Percentiles rank a stretch among this genome's conserved stretches.
These are phyloP conservation scores for Pediacus dermestoides DNA, from an alignment of 2,888 invertebrate species.

Conservation along the genomic window DNA sequence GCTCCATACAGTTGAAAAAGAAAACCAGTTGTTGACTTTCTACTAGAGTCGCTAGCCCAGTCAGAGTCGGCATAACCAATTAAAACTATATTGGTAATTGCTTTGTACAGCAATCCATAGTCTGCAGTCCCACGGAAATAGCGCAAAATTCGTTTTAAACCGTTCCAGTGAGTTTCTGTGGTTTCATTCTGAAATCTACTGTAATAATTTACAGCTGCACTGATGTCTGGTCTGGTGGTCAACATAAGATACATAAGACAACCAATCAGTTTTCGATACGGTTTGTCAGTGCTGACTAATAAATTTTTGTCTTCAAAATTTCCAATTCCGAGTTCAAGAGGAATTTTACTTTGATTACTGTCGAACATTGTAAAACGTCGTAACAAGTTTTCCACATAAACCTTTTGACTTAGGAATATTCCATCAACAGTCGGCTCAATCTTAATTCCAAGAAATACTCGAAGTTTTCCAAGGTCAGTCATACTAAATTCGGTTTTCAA, in stretches of 20 bases:
- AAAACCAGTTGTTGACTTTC: conserved; percentile 38
- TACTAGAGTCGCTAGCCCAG: conserved; percentile 31
- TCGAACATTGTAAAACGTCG: no score
- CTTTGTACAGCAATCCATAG: conserved; percentile 12
- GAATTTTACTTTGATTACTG: no score
- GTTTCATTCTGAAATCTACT: conserved; percentile 18
- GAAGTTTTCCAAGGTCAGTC: conserved; percentile 33
- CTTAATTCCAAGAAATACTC: no score
- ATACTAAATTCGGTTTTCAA: conserved; percentile 29
- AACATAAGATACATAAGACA: conserved; percentile 21
- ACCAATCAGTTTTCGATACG: conserved; percentile 20
- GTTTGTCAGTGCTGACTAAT: conserved; percentile 8
- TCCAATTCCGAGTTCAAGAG: no score
- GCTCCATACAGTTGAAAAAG: conserved; percentile 29
- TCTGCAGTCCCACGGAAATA: conserved; percentile 22
- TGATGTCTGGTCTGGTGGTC: conserved; percentile 17
- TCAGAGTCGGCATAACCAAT: conserved; percentile 34
- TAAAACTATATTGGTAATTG: conserved; percentile 9
- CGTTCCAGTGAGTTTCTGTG: conserved; percentile 14
- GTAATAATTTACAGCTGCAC: conserved; percentile 14
- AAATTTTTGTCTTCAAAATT: conserved; percentile 17
- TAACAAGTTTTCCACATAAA: no score
- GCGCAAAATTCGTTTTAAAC: conserved; percentile 22
- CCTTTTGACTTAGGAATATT: no score
- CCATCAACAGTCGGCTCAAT: no score